These are phyloP conservation scores for Stichodactyla helianthus DNA, from an alignment of 64 coral and sea anemone genomes.

Conservation along the genomic window DNA sequence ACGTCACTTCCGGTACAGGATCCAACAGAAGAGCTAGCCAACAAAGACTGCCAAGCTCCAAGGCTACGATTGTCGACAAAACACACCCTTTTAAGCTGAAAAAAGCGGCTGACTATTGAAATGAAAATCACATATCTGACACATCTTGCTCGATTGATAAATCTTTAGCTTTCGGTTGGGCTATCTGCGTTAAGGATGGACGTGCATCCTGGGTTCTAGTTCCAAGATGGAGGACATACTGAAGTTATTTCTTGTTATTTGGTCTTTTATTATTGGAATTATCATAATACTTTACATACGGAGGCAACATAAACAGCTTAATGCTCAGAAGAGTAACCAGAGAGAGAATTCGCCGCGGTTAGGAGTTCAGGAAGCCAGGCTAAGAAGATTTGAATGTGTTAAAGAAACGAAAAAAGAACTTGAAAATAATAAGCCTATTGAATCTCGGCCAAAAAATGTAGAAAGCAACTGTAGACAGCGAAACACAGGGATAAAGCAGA, in stretches of 20 bases:
- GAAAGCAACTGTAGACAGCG: not conserved
- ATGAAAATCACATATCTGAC: too few relatives aligned
- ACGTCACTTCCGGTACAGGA: not conserved
- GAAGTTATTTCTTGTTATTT: not conserved
- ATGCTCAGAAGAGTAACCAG: not conserved
- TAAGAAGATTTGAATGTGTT: not conserved
- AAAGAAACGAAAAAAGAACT: not conserved
- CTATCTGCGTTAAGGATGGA: not conserved
- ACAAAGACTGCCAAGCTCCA: too few relatives aligned
- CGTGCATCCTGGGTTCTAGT: not conserved
- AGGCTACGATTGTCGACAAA: too few relatives aligned
- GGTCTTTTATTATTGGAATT: not conserved
- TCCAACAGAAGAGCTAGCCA: too few relatives aligned
- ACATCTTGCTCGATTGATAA: too few relatives aligned
- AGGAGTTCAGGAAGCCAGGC: not conserved
- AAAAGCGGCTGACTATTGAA: too few relatives aligned
- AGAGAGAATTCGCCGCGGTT: not conserved
- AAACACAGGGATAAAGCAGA: not conserved
- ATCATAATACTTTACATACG: constrained; percentile 7
- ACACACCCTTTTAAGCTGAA: too few relatives aligned
- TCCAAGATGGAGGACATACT: not conserved
- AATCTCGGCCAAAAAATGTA: not conserved
- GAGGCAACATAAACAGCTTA: constrained; percentile 11
- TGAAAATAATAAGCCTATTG: not conserved
- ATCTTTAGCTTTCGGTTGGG: not conserved